Evolutionary conservation across 1,140 invertebrate species (phyloP), one percentile per base, ranked within the genome.

Genomic region (Anastrepha obliqua): DNA sequence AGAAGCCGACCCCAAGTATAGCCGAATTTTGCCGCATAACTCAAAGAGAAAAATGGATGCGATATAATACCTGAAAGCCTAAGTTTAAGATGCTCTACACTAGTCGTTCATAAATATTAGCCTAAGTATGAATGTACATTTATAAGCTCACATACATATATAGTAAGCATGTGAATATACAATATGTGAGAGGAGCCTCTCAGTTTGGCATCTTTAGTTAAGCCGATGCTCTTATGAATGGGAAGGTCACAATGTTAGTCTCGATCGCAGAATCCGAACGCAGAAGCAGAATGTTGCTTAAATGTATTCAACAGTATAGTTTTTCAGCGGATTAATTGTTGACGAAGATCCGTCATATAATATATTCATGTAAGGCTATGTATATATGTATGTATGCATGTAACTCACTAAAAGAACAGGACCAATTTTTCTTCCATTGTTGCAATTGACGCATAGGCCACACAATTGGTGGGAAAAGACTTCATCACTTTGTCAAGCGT

Each of bases 401-500:
- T 78, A 55, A 7, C 44, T 17, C 60, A 62, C 5, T 17, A 62
- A 62, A 13, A 62, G 44, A 47, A 47, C 70, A 13, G 44, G 4
- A 70, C 70, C 70, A 74, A 81, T 81, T 55, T 55, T 81, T 81
- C 51, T 20, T 15, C 47, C 17, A 81, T 81, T 81, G 74, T 81
- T 55, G 13, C 47, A 51, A 1, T 55, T 81, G 74, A 81, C 47
- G 44, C 2, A 29, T 11, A 55, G 47, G 74, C 74, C 74, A 58
- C 74, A 81, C 64, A 47, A 55, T 55, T 81, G 74, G 74, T 81
- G 74, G 47, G 74, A 81, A 64, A 74, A 81, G 44, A 81, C 74
- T n/a, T 81, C 74, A 81, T 55, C 74, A 81, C 74, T 81, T 81
- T 20, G 47, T 81, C 74, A 55, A 81, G 55, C 0, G 29, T 29